Evolutionary conservation across 2,113 vertebrate genomes (phyloP).

Genomic region (Neogobius melanostomus): DNA sequence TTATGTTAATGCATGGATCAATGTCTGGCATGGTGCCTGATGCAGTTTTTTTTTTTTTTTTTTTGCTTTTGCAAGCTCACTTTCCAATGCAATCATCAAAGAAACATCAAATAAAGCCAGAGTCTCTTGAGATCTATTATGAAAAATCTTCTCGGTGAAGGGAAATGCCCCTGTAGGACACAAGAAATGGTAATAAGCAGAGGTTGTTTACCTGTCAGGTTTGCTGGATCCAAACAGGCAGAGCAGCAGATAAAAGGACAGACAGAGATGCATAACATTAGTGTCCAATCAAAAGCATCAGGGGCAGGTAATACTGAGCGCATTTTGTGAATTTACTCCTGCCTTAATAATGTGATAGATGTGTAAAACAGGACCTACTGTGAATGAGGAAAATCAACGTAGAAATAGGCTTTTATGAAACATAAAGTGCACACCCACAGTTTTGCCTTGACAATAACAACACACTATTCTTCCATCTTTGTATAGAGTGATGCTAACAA

Average conservation of each 20-base stretch:
- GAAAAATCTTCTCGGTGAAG: conserved; percentile 17
- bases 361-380: conserved; percentile 18
- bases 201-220: conserved; percentile 93
- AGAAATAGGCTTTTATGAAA: neutral
- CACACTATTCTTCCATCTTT: conserved; percentile 2
- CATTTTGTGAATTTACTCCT: conserved; percentile 14
- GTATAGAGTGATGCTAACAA: conserved; percentile 26
- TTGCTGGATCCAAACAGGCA: conserved; percentile 85
- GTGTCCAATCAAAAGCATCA: conserved; percentile 46
- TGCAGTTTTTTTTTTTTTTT: neutral
- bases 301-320: conserved; percentile 34
- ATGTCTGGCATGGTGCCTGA: neutral
- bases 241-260: conserved; percentile 63
- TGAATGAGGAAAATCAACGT: conserved; percentile 13
- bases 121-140: conserved; percentile 43
- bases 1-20: conserved; percentile 8
- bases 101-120: conserved; percentile 23
- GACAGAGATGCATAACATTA: conserved; percentile 65
- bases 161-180: conserved; percentile 32
- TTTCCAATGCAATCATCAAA: conserved; percentile 30
- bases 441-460: conserved; percentile 14
- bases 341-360: conserved; percentile 5
- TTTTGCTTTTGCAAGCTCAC: conserved; percentile 1
- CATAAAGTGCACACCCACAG: neutral
- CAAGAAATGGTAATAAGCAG: conserved; percentile 42